Base-by-base conservation (phyloP, 2,113 vertebrate species). In the Chamaea fasciata region DNA sequence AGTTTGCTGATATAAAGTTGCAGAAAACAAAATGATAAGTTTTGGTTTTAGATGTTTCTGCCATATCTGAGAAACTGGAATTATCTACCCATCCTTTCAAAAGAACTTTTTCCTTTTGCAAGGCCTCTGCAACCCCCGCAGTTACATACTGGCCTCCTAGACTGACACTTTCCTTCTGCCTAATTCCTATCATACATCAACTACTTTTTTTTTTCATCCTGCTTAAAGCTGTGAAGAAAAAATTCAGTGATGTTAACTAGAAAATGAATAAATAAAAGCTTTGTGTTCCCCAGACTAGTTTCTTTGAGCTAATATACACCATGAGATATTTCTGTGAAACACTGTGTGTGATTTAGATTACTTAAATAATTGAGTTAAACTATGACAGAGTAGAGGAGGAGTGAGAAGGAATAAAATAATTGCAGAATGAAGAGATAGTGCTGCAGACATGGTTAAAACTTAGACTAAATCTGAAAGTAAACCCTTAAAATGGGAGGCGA, bases 241-340 rank as follows among this genome's bases (percentile, higher is more conserved):
- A 87, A 68, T 90, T 92, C 41, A 85, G 39, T 92, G 78, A 79
- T 56, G 50, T 69, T 71, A 70, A 70, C 77, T 78, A 92, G 60
- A 90, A 94, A 91, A 87, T 65, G 22, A 89, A 75, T 94, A 93
- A 91, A 87, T 84, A 89, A 87, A 91, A 92, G 42, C 30, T 86
- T 62, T 67, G 18, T 91, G 64, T 81, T 60, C 53, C 46, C 49
- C 83, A 84, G n/a, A 47, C 46, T 73, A 31, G 28, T 84, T 75
- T 92, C 37, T 95, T 88, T 68, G 41, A 63, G n/a, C 60, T 94
- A 59, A 55, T 62, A 76, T 37, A 68, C 50, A 83, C 39, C 0
- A 0, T 89, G 73, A 78, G 27, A 71, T 65, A 74, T 60, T 93
- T 96, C 73, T 91, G 78, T 92, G 68, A 76, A 93, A 64, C 22